phyloP scores from a whole-genome alignment of 2,113 vertebrate genomes.

The Saccopteryx leptura region DNA sequence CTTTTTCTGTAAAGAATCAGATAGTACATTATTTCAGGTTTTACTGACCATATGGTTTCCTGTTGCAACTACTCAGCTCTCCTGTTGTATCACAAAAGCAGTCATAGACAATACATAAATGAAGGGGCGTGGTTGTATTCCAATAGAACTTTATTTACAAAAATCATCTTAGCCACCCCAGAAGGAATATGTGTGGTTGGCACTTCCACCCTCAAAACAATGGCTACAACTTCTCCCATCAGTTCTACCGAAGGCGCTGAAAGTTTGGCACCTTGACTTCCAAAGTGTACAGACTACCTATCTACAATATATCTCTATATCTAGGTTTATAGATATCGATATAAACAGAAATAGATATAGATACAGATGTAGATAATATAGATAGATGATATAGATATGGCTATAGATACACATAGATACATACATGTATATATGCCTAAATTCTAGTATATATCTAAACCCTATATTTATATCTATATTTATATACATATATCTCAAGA shows the following conservation, averaged over 20 bases:
- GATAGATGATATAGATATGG: not conserved
- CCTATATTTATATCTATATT: not conserved
- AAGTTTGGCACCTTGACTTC: not conserved
- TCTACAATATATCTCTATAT: not conserved
- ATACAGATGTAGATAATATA: too few species aligned
- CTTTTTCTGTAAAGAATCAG: not conserved
- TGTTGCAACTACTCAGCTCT: not conserved
- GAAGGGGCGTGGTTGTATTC: not conserved
- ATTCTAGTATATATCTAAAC: not conserved
- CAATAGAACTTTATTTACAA: conserved; percentile 51
- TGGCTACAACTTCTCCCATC: not conserved
- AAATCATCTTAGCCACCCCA: not conserved
- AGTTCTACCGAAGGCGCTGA: not conserved
- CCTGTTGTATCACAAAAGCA: not conserved
- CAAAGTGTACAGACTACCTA: not conserved
- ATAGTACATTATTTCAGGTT: conserved; percentile 11
- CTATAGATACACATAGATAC: too few species aligned
- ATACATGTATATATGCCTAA: not conserved
- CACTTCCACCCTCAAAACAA: not conserved
- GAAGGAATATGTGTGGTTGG: not conserved
- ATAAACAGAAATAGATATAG: too few species aligned
- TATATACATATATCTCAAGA: not conserved
- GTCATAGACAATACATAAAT: not conserved
- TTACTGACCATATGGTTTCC: not conserved
- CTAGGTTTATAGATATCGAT: too few species aligned